Evolutionary conservation across 1,140 invertebrate species (phyloP).

Genomic region (Campoletis sonorensis): DNA sequence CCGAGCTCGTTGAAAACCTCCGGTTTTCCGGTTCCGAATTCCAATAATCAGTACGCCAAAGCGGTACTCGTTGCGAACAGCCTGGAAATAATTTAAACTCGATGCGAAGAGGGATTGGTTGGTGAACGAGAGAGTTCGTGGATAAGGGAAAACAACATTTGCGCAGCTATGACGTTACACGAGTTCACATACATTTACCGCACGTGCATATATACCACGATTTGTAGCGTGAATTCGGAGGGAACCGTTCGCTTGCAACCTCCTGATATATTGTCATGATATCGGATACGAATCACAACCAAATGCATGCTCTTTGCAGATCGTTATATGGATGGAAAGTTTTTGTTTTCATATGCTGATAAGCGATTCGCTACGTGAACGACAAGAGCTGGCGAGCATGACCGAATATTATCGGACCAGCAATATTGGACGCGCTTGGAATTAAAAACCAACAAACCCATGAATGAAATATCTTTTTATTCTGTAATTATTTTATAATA

Average conservation of each 20-base stretch:
- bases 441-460: not conserved
- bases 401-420: not conserved
- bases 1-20: not conserved
- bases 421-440: not conserved
- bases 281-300: not conserved
- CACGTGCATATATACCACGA: no score
- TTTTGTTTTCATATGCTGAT: conserved; percentile 6
- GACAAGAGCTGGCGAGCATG: not conserved
- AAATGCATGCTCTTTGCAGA: not conserved
- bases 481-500: no score
- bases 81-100: conserved; percentile 4
- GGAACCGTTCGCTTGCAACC: not conserved
- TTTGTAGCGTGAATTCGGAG: not conserved
- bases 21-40: not conserved
- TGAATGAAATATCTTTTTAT: no score
- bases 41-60: not conserved
- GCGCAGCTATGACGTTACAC: not conserved
- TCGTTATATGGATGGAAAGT: not conserved
- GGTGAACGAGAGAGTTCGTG: not conserved
- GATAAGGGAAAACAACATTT: not conserved
- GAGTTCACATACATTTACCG: not conserved
- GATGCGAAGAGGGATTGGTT: not conserved
- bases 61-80: not conserved
- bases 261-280: not conserved
- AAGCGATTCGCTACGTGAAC: not conserved